phyloP scores from a whole-genome alignment of 2,888 invertebrate genomes.

The Biston stratarius region DNA sequence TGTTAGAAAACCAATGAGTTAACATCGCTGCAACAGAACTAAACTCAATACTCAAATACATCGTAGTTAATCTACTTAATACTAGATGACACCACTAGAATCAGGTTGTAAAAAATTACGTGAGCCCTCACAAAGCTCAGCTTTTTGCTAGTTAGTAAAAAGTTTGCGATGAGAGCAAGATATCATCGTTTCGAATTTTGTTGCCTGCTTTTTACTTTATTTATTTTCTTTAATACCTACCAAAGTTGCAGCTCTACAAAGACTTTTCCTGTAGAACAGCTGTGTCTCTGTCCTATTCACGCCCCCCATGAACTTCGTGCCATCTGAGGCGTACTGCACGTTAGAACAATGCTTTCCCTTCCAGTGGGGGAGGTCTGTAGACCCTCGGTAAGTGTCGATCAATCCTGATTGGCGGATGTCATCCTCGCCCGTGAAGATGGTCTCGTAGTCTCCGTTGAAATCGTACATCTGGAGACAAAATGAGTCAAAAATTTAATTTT shows the following conservation, averaged over 20 bases:
- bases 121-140: no score
- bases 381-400: constrained; percentile 92
- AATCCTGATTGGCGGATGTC: constrained; percentile 89
- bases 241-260: constrained; percentile 93
- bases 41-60: no score
- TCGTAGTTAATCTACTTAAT: no score
- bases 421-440: constrained; percentile 90
- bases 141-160: no score
- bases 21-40: no score
- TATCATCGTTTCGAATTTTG: no score
- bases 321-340: constrained; percentile 92
- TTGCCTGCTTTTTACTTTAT: no score
- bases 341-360: constrained; percentile 90
- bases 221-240: no score
- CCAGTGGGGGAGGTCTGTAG: constrained; percentile 92
- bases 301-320: constrained; percentile 93
- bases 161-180: no score
- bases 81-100: no score
- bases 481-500: not conserved
- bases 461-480: constrained; percentile 91
- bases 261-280: constrained; percentile 93
- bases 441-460: constrained; percentile 92
- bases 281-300: constrained; percentile 89
- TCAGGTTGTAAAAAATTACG: no score
- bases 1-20: no score